These are phyloP conservation scores for Sebastes reedi DNA, from an alignment of 2,797 vertebrate genomes.

Conservation along the genomic window DNA sequence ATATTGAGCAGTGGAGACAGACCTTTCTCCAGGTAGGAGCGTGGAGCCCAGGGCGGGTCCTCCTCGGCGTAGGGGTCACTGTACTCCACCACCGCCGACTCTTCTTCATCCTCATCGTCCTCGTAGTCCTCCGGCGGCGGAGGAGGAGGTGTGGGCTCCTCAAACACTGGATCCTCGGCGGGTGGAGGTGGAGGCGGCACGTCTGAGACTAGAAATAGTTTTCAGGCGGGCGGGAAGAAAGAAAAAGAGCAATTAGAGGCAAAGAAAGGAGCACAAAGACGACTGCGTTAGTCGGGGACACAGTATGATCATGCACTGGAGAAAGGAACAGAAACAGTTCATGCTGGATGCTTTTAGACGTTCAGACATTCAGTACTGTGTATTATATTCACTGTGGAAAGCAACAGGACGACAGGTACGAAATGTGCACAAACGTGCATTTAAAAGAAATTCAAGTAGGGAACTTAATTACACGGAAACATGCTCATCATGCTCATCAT, in stretches of 20 bases:
- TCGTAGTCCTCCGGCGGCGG: constrained; percentile 95
- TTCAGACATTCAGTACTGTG: neutral
- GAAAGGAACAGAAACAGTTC: neutral
- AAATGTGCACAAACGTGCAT: neutral
- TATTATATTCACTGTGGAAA: neutral
- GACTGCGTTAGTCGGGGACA: neutral
- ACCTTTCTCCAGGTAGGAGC: constrained; percentile 96
- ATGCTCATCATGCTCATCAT: neutral
- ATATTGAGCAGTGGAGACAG: neutral
- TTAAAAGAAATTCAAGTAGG: neutral
- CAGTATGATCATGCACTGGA: constrained; percentile 11
- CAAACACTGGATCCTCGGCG: constrained; percentile 89
- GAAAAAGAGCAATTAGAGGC: neutral
- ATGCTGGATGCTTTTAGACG: neutral
- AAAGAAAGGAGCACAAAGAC: neutral
- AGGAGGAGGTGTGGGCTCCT: constrained; percentile 91
- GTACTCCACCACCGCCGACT: constrained; percentile 98
- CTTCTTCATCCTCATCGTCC: constrained; percentile 95
- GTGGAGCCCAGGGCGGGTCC: constrained; percentile 96
- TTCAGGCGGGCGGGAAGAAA: neutral
- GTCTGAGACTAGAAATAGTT: constrained; percentile 88
- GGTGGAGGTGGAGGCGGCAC: constrained; percentile 93
- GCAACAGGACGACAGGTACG: neutral
- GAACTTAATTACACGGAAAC: neutral
- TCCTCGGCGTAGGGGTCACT: constrained; percentile 98